phyloP scores from a whole-genome alignment of 2,113 vertebrate genomes.

The Mohoua ochrocephala region DNA sequence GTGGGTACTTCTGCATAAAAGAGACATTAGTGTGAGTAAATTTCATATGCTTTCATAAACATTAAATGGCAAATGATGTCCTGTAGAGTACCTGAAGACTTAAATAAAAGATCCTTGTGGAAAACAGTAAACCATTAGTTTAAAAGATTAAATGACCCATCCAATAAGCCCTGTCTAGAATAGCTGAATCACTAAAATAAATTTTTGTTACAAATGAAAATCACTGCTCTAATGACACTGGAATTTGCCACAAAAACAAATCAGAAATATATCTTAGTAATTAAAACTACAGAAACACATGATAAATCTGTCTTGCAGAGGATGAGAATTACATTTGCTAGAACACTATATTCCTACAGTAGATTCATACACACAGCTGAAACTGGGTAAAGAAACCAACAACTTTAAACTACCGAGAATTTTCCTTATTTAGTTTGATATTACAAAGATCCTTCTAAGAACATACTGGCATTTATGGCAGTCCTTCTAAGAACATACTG shows the following conservation, averaged over 20 bases:
- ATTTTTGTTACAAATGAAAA: slow-evolving; percentile 14
- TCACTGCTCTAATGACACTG: not conserved
- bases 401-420: not conserved
- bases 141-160: not conserved
- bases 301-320: not conserved
- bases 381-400: not conserved
- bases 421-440: not conserved
- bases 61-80: slow-evolving; percentile 7
- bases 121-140: slow-evolving; percentile 21
- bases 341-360: not conserved
- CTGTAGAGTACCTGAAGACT: not conserved
- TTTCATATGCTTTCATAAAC: not conserved
- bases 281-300: slow-evolving; percentile 13
- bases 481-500: not conserved
- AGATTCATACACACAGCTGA: not conserved
- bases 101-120: not conserved
- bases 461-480: not conserved
- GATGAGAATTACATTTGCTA: not conserved
- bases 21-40: not conserved
- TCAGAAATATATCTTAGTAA: not conserved
- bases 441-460: not conserved
- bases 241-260: slow-evolving; percentile 25
- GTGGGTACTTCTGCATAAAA: not conserved
- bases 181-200: not conserved
- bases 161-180: slow-evolving; percentile 6